phyloP scores from a whole-genome alignment of 2,797 vertebrate species.

The Paedocypris micromegethes region DNA sequence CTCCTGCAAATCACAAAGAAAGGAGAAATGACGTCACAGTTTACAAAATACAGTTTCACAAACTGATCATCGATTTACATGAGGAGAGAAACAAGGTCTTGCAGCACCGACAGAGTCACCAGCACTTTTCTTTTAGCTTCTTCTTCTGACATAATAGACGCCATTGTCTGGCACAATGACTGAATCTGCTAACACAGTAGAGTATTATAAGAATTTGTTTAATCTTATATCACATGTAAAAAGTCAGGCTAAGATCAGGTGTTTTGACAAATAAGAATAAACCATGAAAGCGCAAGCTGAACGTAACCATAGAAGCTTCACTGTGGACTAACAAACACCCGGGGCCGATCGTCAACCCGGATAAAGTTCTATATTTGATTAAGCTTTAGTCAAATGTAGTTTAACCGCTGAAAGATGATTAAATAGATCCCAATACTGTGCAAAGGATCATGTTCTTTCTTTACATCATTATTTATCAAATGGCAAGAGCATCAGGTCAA shows the following conservation, averaged over 20 bases:
- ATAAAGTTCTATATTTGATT: background rate
- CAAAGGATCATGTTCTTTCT: background rate
- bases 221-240: background rate
- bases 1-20: no score
- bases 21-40: no score
- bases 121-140: background rate
- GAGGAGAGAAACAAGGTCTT: no score
- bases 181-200: background rate
- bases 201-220: background rate
- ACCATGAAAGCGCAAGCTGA: background rate
- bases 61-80: no score
- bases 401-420: background rate
- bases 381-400: conserved; percentile 1
- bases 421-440: background rate
- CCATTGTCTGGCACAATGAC: conserved; percentile 1
- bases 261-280: conserved; percentile 5
- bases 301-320: background rate
- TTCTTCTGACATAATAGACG: conserved; percentile 4
- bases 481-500: no score
- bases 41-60: no score
- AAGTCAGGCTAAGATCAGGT: background rate
- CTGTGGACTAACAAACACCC: conserved; percentile 1
- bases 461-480: background rate
- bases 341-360: background rate
- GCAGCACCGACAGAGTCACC: background rate